Base-by-base conservation (phyloP, 2,797 vertebrate species). In the Pristis pectinata region DNA sequence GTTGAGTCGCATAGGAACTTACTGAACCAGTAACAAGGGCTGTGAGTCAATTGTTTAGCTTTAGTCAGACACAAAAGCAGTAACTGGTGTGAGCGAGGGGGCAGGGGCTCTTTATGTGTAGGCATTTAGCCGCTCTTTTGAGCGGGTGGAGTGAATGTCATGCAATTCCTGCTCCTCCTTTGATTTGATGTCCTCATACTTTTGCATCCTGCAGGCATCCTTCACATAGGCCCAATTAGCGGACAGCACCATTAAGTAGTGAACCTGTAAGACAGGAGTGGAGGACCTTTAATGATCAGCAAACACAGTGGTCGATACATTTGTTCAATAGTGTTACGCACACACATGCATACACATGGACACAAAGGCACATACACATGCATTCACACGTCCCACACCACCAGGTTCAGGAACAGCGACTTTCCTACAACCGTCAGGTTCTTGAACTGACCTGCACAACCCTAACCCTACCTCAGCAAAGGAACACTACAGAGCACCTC, bases 181-280 rank as follows among this genome's bases (percentile, higher is more conserved):
- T 7, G 99, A 99, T 96, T 99, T 99, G 97, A 99, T 99, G 97
- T 99, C 99, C 96, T 99, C 99, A 0, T 99, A 99, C 95, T 99
- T 99, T 96, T 99, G 99, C 98, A 99, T 99, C 96, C 98, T 98
- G 97, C 99, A 99, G n/a, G 99, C 99, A 53, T 99, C 99, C 96
- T 99, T 99, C 97, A 99, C 98, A 0, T 99, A 99, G 95, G 98
- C 99, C 99, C 99, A 99, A 97, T 99, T 99, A 95, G 99, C 98
- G 59, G 99, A 99, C 95, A 99, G 97, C 94, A 99, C 99, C 99
- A 99, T 99, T 96, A 99, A 97, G 96, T 99, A 99, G 95, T 99
- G 99, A 95, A 99, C 98, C 99, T 99, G 96, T 41, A 83, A 64
- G 77, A 49, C 22, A 94, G 53, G 13, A 27, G 34, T 70, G 53